These are phyloP conservation scores for Drosophila bifasciata DNA, from an alignment of 1,140 invertebrate genomes.

Conservation along the genomic window DNA sequence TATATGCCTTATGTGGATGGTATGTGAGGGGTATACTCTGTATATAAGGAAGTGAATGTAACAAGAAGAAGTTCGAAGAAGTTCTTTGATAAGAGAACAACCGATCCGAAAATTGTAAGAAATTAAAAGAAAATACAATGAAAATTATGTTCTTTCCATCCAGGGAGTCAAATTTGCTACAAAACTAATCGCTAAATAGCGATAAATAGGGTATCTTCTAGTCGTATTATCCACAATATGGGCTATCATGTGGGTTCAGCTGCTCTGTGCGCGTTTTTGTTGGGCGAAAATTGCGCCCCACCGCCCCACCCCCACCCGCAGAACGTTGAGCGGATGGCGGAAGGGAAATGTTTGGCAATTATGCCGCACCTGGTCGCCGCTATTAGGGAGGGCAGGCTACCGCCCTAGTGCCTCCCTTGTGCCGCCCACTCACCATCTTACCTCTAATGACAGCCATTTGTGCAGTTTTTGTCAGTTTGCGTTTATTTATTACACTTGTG, in stretches of 20 bases:
- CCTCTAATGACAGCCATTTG: slow-evolving; percentile 77
- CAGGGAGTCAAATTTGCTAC: too few species aligned
- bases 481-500: slow-evolving; percentile 73
- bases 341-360: slow-evolving; percentile 74
- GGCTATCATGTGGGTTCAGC: slow-evolving; percentile 5
- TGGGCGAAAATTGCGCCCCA: slow-evolving; percentile 41
- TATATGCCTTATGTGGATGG: neutral
- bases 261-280: slow-evolving; percentile 37
- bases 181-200: too few species aligned
- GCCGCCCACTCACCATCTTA: slow-evolving; percentile 30
- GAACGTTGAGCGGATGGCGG: slow-evolving; percentile 24
- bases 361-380: slow-evolving; percentile 65
- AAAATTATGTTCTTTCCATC: too few species aligned
- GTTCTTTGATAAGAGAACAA: too few species aligned
- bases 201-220: too few species aligned
- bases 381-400: slow-evolving; percentile 49
- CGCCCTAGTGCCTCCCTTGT: slow-evolving; percentile 13
- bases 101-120: too few species aligned
- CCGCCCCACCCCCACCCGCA: too few species aligned
- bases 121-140: too few species aligned
- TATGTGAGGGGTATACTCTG: too few species aligned
- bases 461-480: slow-evolving; percentile 79
- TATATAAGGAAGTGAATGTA: too few species aligned
- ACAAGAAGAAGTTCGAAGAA: too few species aligned
- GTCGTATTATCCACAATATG: too few species aligned